Evolutionary conservation across 2,113 vertebrate species (phyloP), one percentile per base, ranked within the genome.

Genomic region (Columba janthina): DNA sequence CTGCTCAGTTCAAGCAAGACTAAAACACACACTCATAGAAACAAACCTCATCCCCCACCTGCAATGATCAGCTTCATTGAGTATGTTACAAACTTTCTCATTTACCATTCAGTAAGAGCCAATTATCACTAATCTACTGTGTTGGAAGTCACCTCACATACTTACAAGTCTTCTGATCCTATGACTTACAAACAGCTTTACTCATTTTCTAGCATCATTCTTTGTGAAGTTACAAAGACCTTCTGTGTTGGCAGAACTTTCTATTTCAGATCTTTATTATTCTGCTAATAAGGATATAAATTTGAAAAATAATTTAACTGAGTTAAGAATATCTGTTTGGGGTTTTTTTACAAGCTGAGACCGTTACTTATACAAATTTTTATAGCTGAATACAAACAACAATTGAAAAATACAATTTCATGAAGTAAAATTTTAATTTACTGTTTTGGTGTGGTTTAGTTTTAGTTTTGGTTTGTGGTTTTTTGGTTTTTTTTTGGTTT

Each of bases 101-200:
- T 88, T 90, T 97, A 57, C 78, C 12, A 28, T 90, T 91, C 94
- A 90, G 62, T 76, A 80, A 90, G 19, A 94, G 54, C n/a, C 64
- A 93, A 86, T 88, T 93, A 92, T 80, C 3, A 1, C 81, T 84
- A 80, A 90, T 86, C 60, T 79, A 61, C 54, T 62, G 71, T 80
- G 72, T 42, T 93, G 58, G n/a, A 97, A 90, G 38, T 88, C 3
- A 2, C 40, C 51, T 83, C 74, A 77, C 82, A 83, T 93, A 72
- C 32, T 76, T 76, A 58, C 3, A 48, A 90, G 22, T 53, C 71
- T 85, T 91, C 71, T 91, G 66, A 54, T 76, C 36, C 54, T 69
- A 54, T 54, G 54, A 85, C n/a, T 83, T 94, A 77, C 12, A 79
- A 94, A 76, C 36, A 76, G 21, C 19, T 90, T 90, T 79, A 79